Evolutionary conservation across 2,797 vertebrate genomes (phyloP).

Genomic region (Enteromius argenteus): DNA sequence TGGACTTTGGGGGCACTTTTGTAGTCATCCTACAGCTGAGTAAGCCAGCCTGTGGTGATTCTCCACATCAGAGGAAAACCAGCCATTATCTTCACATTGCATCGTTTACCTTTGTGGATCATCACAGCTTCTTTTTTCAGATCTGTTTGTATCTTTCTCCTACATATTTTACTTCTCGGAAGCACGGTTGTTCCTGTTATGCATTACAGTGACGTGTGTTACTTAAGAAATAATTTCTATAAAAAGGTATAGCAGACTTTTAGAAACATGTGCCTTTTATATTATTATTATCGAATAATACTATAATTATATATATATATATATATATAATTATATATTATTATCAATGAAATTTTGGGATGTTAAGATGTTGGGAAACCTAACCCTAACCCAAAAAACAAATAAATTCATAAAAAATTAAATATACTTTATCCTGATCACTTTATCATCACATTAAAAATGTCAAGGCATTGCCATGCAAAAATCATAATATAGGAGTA

Average conservation of each 20-base stretch:
- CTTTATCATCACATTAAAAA: not conserved
- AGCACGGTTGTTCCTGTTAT: not conserved
- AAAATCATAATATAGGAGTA: too few relatives aligned
- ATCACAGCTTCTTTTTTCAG: not conserved
- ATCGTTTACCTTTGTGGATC: not conserved
- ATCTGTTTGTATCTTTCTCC: not conserved
- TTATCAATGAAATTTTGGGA: too few relatives aligned
- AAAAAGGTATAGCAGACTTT: not conserved
- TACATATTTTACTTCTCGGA: not conserved
- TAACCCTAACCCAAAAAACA: too few relatives aligned
- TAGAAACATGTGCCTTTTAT: not conserved
- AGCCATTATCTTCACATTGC: not conserved
- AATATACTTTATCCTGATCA: too few relatives aligned
- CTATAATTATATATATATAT: too few relatives aligned
- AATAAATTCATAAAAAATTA: too few relatives aligned
- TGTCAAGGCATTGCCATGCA: not conserved
- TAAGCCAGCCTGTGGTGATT: not conserved
- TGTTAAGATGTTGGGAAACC: too few relatives aligned
- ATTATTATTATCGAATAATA: too few relatives aligned
- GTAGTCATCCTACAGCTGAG: constrained; percentile 17
- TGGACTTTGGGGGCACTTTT: constrained; percentile 26
- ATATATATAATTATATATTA: too few relatives aligned
- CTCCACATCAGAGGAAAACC: not conserved
- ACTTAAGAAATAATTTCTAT: not conserved
- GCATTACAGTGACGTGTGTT: not conserved